phyloP scores from a whole-genome alignment of 2,113 vertebrate species.

The Phalacrocorax carbo region DNA sequence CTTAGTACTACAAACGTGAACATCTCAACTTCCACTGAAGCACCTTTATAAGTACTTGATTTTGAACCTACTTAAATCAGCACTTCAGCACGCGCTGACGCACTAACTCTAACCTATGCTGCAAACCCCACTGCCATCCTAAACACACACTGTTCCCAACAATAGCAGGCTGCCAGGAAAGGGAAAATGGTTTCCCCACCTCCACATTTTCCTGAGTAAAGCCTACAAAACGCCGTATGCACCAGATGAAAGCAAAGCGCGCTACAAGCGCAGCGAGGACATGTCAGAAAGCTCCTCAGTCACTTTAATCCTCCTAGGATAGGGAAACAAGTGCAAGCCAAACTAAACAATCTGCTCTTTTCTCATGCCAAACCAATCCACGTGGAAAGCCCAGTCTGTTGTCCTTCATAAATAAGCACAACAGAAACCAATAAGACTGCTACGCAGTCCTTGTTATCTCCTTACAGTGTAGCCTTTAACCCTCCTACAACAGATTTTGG shows the following conservation, averaged over 20 bases:
- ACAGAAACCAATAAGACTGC: neutral
- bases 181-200: rapidly evolving
- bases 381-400: neutral
- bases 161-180: neutral
- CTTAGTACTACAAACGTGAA: rapidly evolving
- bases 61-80: neutral
- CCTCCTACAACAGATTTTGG: neutral
- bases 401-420: neutral
- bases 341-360: neutral
- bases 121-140: neutral
- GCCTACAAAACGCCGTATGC: neutral
- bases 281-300: neutral
- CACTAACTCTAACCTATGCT: neutral
- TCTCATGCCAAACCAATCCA: neutral
- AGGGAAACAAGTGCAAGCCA: neutral
- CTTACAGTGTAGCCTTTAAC: neutral
- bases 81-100: neutral
- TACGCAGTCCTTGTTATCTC: neutral
- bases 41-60: neutral
- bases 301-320: neutral
- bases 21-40: neutral
- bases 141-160: rapidly evolving
- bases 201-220: rapidly evolving
- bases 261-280: neutral
- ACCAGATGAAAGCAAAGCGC: neutral